Evolutionary conservation across 2,797 vertebrate species (phyloP), one percentile per base, ranked within the genome.

Genomic region (Pipistrellus nathusii): DNA sequence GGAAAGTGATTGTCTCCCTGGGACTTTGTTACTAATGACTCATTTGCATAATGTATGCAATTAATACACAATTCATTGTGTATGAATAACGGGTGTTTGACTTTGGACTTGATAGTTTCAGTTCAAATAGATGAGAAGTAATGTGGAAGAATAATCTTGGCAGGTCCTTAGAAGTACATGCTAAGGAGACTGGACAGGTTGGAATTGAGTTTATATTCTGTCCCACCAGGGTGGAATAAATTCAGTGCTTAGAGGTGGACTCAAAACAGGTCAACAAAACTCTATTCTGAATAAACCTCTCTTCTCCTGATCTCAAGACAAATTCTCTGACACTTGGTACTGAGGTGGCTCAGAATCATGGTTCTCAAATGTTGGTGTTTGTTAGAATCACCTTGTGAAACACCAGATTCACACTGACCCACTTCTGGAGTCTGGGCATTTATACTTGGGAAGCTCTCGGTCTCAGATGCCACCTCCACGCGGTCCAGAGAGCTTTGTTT

Each of bases 381-480:
- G 6, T 73, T 86, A 86, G 55, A 84, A 69, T 68, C 51, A n/a
- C 17, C 66, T 59, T 89, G 62, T 68, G 75, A 89, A 81, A 82
- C 30, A 41, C 3, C 48, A 68, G 10, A 27, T 38, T 25, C 27
- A n/a, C 2, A 6, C 7, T 69, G 62, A 71, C 78, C 32, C 51
- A 38, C 14, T 46, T 64, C 38, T 32, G 55, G 82, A 77, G 72
- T 18, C 23, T 0, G 13, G 73, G 17, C 25, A 2, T 72, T 78
- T 59, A 48, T 69, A 64, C 41, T 6, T 7, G 57, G 41, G 69
- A 82, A 83, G 66, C 32, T 62, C 51, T 81, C 11, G 4, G 82
- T 78, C 38, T 51, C 2, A 2, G 32, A 8, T 15, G 20, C 75
- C 30, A 9, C 35, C 38, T 1, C 8, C 17, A 35, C 4, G 8